Conservation (phyloP, 1,140 invertebrate genomes). For the Amphibalanus amphitrite region DNA sequence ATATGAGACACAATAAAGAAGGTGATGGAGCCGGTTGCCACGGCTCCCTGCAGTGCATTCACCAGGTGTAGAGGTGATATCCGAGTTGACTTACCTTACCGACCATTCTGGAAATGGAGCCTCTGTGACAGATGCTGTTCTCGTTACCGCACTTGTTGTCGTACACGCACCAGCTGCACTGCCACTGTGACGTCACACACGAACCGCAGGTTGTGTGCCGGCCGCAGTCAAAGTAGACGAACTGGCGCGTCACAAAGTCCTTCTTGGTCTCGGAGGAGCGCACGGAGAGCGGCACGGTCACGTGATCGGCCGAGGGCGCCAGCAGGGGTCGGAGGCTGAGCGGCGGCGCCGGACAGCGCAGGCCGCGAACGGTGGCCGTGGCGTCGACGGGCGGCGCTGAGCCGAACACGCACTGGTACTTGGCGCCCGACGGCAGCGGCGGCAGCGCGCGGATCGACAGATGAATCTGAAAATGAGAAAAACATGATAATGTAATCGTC, state of each 20-base stretch:
- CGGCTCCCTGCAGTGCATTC: no score
- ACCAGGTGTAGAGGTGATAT: no score
- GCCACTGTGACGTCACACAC: conserved; percentile 75
- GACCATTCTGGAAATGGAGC: conserved; percentile 42
- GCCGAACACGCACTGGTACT: conserved; percentile 86
- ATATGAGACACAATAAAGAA: no score
- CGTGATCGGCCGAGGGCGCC: no score
- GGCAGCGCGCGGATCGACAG: background rate
- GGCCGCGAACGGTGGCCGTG: conserved; percentile 45
- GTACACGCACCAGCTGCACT: conserved; percentile 90
- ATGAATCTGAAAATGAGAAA: background rate
- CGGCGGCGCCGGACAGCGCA: conserved; percentile 68
- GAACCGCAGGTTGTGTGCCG: conserved; percentile 66
- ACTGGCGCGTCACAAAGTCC: conserved; percentile 82
- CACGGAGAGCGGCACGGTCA: no score
- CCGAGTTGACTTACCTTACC: background rate
- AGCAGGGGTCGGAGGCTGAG: conserved; percentile 56
- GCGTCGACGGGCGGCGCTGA: conserved; percentile 69
- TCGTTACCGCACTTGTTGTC: conserved; percentile 87
- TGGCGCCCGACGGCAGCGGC: conserved; percentile 38
- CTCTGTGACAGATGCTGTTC: conserved; percentile 54
- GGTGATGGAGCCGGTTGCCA: no score
- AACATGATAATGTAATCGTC: background rate
- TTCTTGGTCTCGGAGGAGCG: conserved; percentile 86
- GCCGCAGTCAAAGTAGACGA: conserved; percentile 87